These are phyloP conservation scores for Chalcosyrphus nemorum DNA, from an alignment of 2,888 invertebrate species.

Conservation along the genomic window DNA sequence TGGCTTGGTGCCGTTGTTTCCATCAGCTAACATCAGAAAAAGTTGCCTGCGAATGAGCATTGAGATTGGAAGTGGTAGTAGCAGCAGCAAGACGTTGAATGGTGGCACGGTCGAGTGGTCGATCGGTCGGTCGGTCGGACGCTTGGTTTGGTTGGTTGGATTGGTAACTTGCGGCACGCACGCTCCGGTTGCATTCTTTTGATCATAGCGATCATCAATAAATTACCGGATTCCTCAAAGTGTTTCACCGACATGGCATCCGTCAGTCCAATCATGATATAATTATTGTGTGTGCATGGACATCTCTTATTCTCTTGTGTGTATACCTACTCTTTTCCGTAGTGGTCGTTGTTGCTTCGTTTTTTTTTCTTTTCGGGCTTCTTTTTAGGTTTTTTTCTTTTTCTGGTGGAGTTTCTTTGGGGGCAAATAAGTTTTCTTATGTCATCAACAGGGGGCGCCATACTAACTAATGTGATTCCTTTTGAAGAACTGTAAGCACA, in stretches of 20 bases:
- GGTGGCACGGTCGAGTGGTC: constrained; percentile 55
- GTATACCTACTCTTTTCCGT: constrained; percentile 57
- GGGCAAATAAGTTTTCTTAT: constrained; percentile 56
- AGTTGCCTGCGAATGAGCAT: constrained; percentile 69
- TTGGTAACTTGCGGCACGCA: constrained; percentile 74
- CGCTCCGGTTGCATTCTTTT: constrained; percentile 75
- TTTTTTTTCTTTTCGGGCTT: constrained; percentile 3
- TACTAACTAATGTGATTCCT: constrained; percentile 46
- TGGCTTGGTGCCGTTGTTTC: constrained; percentile 67
- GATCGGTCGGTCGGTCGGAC: constrained; percentile 33
- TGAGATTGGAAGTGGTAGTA: constrained; percentile 45
- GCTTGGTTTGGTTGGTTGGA: constrained; percentile 40
- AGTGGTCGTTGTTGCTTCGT: constrained; percentile 17
- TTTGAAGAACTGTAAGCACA: constrained; percentile 54
- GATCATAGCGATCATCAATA: constrained; percentile 77
- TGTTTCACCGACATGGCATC: constrained; percentile 77
- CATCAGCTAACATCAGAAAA: constrained; percentile 49
- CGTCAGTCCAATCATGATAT: constrained; percentile 74
- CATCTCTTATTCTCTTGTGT: constrained; percentile 69
- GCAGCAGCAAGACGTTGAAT: constrained; percentile 47
- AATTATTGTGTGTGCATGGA: constrained; percentile 74
- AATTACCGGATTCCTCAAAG: constrained; percentile 77
- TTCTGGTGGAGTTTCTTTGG: neutral
- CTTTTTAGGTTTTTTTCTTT: neutral
- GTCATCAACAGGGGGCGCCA: constrained; percentile 65